Evolutionary conservation across 2,797 vertebrate species (phyloP), one percentile per base, ranked within the genome.

Genomic region (Heterohyrax brucei): DNA sequence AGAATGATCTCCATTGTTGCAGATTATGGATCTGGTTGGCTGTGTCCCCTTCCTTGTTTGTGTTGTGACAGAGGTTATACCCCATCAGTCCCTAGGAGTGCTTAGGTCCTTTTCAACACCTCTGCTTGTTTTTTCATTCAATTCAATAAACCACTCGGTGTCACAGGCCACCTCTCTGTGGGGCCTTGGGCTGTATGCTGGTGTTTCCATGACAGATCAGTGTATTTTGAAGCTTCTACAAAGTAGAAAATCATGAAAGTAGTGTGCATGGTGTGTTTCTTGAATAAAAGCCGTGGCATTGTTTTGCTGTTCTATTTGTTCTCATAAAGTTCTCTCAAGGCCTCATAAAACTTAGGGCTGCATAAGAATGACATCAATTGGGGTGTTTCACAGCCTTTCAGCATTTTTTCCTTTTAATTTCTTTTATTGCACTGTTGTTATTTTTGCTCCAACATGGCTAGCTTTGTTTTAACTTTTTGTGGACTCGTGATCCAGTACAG

Each of bases 371-470:
- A 44, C 0, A 61, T 64, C 44, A 73, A 56, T 28, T 86, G 83
- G 76, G 44, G 22, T 59, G 10, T 85, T 81, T 92, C 10, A 28
- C 21, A 53, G 30, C 24, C 18, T 39, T 44, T 79, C 44, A 77
- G 12, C 18, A 62, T 84, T 80, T 87, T 87, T 80, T 46, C 56
- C 66, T 77, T 91, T 73, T 78, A 39, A 61, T 79, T 94, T 92
- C 8, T 68, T 48, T 86, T 39, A 33, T 12, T 64, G 12, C 62
- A 44, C 5, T 76, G 33, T 75, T 64, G n/a, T 72, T 89, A 16
- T 72, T 72, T 93, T 90, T 78, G 0, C 39, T 79, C 13, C 16
- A 33, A 16, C 59, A 90, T 5, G 66, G 22, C 86, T 81, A 72
- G 66, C 91, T 78, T 84, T 87, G 4, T 30, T 92, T 79, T 56